Base-by-base conservation (phyloP, 2,113 vertebrate species). In the Menidia beryllina region DNA sequence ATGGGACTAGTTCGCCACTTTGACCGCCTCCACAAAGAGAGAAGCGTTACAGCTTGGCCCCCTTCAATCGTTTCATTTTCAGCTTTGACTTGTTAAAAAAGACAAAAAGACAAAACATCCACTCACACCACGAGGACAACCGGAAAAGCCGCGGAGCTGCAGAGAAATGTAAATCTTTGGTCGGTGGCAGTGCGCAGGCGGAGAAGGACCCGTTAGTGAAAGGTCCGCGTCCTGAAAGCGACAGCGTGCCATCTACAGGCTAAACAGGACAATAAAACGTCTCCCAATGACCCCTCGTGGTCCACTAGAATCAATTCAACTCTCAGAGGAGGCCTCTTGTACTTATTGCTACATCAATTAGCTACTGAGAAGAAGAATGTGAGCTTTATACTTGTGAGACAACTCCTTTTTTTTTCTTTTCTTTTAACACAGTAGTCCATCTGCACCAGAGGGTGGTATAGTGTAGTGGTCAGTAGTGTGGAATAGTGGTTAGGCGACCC, bases 71-170 rank as follows among this genome's bases (percentile, higher is more conserved):
- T n/a, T 15, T 7, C 23, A 17, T 85, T 77, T 84, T 85, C 90
- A 95, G 91, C 92, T 95, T 93, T 93, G 93, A 94, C 92, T 92
- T 93, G 91, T 90, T 89, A n/a, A 20, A 7, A 75, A 5, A 49
- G 27, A 30, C 4, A 30, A 30, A 30, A 30, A 30, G 8, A 5
- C 4, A 30, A 5, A 8, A 30, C 4, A 34, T 34, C 30, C 21
- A 24, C 34, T 39, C 17, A 6, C 7, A 11, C 15, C 27, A 19
- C 1, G 27, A 36, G 10, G 19, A 13, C 19, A 45, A 55, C n/a
- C 0, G 25, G 79, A 79, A 84, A 77, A 68, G 72, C 48, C 17
- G 57, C 77, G 78, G 56, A 82, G 73, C 84, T 81, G 68, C 48
- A 63, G 78, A 85, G 68, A 64, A 80, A 60, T 47, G 9, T 17